Evolutionary conservation across 92 coral and sea anemone species (phyloP).

Genomic region (Anthopleura xanthogrammica): DNA sequence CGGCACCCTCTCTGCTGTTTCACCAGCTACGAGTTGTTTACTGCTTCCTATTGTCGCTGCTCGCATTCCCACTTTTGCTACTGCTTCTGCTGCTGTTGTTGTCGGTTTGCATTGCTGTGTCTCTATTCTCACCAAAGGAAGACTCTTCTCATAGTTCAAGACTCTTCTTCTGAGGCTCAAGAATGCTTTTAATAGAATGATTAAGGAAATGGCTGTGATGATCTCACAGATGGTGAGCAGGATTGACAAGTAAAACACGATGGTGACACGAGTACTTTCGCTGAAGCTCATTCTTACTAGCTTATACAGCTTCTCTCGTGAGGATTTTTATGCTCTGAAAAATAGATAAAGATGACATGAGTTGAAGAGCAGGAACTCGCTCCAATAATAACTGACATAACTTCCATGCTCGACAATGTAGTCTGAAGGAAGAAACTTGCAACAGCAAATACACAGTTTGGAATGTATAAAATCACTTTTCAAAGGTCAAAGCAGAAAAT

Average conservation of each 20-base stretch:
- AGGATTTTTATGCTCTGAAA: too few species aligned
- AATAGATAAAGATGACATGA: too few species aligned
- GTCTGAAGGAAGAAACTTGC: too few species aligned
- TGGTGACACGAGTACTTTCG: neutral
- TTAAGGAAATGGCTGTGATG: neutral
- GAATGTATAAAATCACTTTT: too few species aligned
- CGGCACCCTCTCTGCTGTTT: neutral
- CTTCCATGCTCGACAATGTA: too few species aligned
- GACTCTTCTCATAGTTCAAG: neutral
- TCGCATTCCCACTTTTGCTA: neutral
- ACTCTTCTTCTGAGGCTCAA: conserved; percentile 6
- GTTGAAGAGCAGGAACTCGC: too few species aligned
- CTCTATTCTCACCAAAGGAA: conserved; percentile 3
- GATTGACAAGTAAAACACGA: conserved; percentile 5
- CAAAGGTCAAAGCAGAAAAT: too few species aligned
- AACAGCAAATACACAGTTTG: too few species aligned
- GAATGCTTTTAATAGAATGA: conserved; percentile 2
- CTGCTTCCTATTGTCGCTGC: neutral
- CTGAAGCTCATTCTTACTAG: neutral
- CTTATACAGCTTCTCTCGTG: too few species aligned
- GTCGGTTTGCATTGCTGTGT: neutral
- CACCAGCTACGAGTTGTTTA: neutral
- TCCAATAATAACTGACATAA: too few species aligned
- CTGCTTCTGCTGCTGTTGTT: neutral
- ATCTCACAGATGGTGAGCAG: conserved; percentile 1